Conservation (phyloP, 2,797 vertebrate species). For the Anisognathus igniventris region DNA sequence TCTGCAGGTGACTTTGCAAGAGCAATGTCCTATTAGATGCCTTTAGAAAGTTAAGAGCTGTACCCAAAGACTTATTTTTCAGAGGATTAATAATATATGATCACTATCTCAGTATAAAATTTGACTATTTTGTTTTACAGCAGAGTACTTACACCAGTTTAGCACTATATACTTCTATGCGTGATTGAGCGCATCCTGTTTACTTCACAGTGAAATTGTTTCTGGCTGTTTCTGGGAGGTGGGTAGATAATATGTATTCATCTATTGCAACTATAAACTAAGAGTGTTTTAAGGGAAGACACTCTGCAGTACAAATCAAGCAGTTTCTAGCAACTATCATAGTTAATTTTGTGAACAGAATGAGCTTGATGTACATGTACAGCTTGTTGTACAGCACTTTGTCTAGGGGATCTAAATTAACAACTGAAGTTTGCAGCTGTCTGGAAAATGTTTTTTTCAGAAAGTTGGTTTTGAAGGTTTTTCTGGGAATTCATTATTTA, state of each 20-base stretch:
- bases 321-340: neutral
- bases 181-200: neutral
- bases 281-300: rapidly evolving
- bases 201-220: neutral
- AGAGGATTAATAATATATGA: neutral
- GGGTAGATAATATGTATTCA: neutral
- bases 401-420: neutral
- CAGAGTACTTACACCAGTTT: neutral
- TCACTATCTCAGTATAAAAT: constrained; percentile 5
- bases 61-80: neutral
- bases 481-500: neutral
- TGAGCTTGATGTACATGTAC: rapidly evolving
- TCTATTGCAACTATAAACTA: neutral
- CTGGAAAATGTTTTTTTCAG: neutral
- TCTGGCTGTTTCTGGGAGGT: neutral
- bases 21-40: rapidly evolving
- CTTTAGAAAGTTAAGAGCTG: neutral
- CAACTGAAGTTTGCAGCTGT: neutral
- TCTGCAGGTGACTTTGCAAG: neutral
- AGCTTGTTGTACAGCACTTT: neutral
- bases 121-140: neutral
- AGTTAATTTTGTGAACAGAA: neutral
- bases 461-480: neutral
- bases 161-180: neutral
- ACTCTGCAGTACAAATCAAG: neutral